These are phyloP conservation scores for Sinocyclocheilus anophthalmus DNA, from an alignment of 2,113 vertebrate species.

Conservation along the genomic window DNA sequence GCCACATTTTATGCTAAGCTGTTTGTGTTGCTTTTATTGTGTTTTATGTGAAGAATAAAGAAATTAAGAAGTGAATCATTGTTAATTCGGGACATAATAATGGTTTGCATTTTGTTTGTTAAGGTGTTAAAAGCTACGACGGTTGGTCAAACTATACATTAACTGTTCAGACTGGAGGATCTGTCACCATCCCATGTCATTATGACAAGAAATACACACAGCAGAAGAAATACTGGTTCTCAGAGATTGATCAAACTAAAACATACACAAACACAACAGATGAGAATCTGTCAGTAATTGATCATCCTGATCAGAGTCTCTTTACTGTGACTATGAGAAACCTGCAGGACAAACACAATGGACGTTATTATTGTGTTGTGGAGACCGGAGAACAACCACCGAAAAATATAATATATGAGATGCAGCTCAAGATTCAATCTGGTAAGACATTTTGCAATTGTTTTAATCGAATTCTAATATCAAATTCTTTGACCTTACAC, in stretches of 20 bases:
- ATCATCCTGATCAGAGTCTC: constrained; percentile 36
- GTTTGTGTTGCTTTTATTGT: neutral
- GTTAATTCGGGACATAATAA: neutral
- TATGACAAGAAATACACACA: too few species aligned
- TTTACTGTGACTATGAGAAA: constrained; percentile 47
- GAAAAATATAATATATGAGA: rapidly evolving
- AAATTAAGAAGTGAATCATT: neutral
- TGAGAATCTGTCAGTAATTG: constrained; percentile 10
- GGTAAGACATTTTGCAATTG: too few species aligned
- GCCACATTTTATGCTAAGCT: neutral
- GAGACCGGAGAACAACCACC: neutral
- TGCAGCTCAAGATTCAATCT: neutral
- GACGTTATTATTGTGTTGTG: rapidly evolving
- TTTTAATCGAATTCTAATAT: neutral
- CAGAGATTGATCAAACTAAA: too few species aligned
- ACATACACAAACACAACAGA: constrained; percentile 18
- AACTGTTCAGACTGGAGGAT: too few species aligned
- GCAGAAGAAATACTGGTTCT: too few species aligned
- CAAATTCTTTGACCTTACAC: neutral
- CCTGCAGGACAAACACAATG: neutral
- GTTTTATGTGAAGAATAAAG: neutral
- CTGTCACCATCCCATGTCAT: too few species aligned
- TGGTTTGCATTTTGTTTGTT: neutral
- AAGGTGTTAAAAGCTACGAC: neutral
- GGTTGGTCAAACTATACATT: neutral